Base-by-base conservation (phyloP, 2,888 invertebrate species). In the Shargacucullia verbasci region DNA sequence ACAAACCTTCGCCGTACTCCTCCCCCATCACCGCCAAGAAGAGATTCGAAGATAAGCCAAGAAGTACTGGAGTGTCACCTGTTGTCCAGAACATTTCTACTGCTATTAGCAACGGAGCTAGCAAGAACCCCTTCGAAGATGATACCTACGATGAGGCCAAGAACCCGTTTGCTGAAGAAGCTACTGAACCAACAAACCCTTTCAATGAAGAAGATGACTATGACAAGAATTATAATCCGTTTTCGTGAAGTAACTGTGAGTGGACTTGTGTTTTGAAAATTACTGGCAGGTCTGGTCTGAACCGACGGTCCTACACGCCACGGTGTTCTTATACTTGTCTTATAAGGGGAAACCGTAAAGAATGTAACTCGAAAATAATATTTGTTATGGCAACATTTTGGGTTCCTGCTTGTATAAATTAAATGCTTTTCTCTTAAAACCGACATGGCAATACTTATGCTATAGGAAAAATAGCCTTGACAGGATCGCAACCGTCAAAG, bases 221-320 rank as follows among this genome's bases (percentile, higher is more conserved):
- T 81, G 97, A 97, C 87, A 96, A 95, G 73, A 96, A 96, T 86
- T 91, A 96, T 50, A 97, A 97, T 86, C 97, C 97, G 1, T 97
- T 97, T 84, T 90, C 94, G 67, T 93, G 84, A 92, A 75, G 68
- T 33, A 8, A 37, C 15, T 55, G 34, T 5, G 5, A 31, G 15
- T 27, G 33, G 33, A 35, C 8, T 27, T 40, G 53, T 39, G 66
- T 0, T 46, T 47, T 29, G 33, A 9, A 39, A 20, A 25, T 33
- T 38, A 41, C 27, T 7, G 0, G 9, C 12, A 9, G 13, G 11
- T 29, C 12, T 14, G 11, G 37, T 20, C 20, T 2, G 2, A 3
- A 20, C 20, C 4, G 20, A 20, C 20, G 20, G 20, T 20, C 20
- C 20, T 20, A 20, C 4, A 20, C 20, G n/a, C n/a, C n/a, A 20